phyloP scores from a whole-genome alignment of 2,797 vertebrate species.

The Prionace glauca region DNA sequence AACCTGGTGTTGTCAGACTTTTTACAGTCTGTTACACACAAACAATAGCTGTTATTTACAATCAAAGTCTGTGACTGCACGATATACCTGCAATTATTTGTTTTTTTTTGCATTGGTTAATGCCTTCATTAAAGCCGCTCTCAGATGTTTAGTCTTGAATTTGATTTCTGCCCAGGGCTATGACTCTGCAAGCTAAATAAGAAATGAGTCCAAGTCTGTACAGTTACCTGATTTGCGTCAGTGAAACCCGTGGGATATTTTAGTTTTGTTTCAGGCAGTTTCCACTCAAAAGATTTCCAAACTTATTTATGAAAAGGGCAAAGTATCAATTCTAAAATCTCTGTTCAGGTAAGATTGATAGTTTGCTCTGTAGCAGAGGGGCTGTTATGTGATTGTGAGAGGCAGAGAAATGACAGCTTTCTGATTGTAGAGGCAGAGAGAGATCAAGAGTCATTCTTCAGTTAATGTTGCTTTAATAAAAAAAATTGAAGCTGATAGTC shows the following conservation, averaged over 20 bases:
- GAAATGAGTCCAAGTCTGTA: too few relatives aligned
- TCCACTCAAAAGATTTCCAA: too few relatives aligned
- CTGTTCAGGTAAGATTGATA: not conserved
- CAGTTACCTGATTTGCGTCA: too few relatives aligned
- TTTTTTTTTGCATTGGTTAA: too few relatives aligned
- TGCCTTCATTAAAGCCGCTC: too few relatives aligned
- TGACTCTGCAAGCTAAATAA: not conserved
- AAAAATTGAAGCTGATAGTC: not conserved
- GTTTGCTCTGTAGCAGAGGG: not conserved
- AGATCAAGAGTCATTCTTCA: not conserved
- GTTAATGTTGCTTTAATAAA: not conserved
- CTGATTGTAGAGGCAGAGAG: not conserved
- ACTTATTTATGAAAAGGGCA: not conserved
- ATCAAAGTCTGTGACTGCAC: not conserved
- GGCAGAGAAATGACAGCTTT: not conserved
- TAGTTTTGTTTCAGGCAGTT: too few relatives aligned
- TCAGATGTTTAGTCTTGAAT: too few relatives aligned
- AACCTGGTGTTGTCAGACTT: too few relatives aligned
- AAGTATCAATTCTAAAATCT: not conserved
- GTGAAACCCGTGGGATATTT: too few relatives aligned
- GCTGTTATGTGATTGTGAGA: not conserved
- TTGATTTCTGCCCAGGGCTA: too few relatives aligned
- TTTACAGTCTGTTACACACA: not conserved
- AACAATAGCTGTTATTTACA: not conserved
- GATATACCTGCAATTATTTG: not conserved